Conservation (phyloP, 1,140 invertebrate genomes). For the Lepidotrigona ventralis region DNA sequence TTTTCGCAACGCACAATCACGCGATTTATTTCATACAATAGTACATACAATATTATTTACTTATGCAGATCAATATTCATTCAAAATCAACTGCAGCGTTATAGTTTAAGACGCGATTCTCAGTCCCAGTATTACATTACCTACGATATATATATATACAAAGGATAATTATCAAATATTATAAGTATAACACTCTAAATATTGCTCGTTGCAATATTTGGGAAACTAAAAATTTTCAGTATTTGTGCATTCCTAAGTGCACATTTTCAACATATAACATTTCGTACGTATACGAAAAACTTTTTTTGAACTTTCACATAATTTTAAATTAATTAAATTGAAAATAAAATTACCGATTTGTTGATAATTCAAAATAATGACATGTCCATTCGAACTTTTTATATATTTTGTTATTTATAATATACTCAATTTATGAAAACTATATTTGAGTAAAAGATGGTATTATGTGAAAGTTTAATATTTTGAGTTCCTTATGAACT, state of each 20-base stretch:
- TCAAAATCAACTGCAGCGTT: constrained; percentile 42
- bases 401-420: constrained; percentile 5
- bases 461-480: constrained; percentile 13
- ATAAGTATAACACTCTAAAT: constrained; percentile 28
- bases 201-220: constrained; percentile 29
- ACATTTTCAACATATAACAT: constrained; percentile 14
- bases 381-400: constrained; percentile 3
- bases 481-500: constrained; percentile 31
- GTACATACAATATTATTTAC: constrained; percentile 53
- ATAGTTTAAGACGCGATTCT: constrained; percentile 40
- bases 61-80: constrained; percentile 47
- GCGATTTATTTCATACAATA: constrained; percentile 63
- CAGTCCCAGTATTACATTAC: constrained; percentile 53
- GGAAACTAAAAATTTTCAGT: constrained; percentile 40
- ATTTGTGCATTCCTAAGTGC: constrained; percentile 12
- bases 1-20: constrained; percentile 56
- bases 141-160: constrained; percentile 57
- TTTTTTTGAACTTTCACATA: neutral
- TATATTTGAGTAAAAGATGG: constrained; percentile 32
- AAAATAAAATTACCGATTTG: neutral
- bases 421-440: constrained; percentile 13
- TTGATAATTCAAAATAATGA: constrained; percentile 1
- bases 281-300: neutral
- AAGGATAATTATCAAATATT: constrained; percentile 35
- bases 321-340: neutral